Evolutionary conservation across 2,113 vertebrate species (phyloP), one percentile per base, ranked within the genome.

Genomic region (Poecile atricapillus): DNA sequence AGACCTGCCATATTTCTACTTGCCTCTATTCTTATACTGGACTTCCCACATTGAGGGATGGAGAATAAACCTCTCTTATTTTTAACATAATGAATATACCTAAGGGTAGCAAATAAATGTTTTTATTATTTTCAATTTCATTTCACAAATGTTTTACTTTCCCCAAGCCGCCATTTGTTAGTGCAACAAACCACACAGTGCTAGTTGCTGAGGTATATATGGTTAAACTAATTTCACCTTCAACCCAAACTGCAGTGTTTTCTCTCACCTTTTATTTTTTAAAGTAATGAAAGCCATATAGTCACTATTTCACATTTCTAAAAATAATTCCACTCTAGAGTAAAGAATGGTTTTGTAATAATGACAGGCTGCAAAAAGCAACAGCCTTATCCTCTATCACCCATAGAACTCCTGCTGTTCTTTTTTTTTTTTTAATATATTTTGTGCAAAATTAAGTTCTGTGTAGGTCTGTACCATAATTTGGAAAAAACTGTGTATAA

Each of bases 391-490:
- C 58, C 94, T 95, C 97, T 95, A 96, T 94, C 87, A 94, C 95
- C 94, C 97, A 97, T 71, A 97, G 77, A 97, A 96, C 90, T 98
- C 97, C 93, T 74, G 90, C 87, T 93, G 91, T 94, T 94, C 91
- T 96, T 95, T 94, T 96, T 97, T 96, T 97, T 96, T 43, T 95
- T 94, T 96, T 93, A 98, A 98, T 97, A 97, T 90, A 97, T 90
- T 98, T 97, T 98, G 97, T 98, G 98, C 97, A 98, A 98, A 98
- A 98, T 97, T 96, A 97, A 97, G 96, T 97, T 98, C 94, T 96
- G 89, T 96, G 93, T 97, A 97, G 96, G 96, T 94, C 94, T 97
- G 97, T 98, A 98, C 97, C 97, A 96, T 97, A 97, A 96, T 95
- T 96, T 97, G 94, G 97, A 97, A 97, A 98, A 95, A 96, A 74